A percentile compares a stretch with the other conserved stretches of the same genome.
phyloP scores from a whole-genome alignment of 2,113 vertebrate species.

The Haemorhous mexicanus region DNA sequence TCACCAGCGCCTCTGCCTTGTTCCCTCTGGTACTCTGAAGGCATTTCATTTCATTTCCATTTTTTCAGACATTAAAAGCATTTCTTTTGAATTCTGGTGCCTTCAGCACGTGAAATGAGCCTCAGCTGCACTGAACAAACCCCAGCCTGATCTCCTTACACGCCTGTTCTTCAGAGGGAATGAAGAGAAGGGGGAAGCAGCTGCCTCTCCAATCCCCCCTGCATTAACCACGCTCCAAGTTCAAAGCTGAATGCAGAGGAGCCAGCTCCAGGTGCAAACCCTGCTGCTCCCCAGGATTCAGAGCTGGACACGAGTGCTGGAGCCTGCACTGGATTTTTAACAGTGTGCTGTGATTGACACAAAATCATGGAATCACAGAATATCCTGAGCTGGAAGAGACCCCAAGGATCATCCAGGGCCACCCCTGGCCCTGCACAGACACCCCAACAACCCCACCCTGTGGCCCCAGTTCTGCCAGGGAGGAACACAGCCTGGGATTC shows the following conservation, averaged over 20 bases:
- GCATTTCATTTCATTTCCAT: not conserved
- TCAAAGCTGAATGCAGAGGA: not conserved
- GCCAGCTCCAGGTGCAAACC: not conserved
- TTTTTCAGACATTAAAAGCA: conserved; percentile 32
- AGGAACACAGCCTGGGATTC: too few species aligned
- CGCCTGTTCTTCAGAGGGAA: not conserved
- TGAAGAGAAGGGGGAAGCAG: not conserved
- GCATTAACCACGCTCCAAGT: not conserved
- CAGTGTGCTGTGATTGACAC: not conserved
- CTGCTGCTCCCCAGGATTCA: not conserved
- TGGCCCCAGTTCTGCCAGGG: too few species aligned
- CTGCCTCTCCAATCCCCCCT: not conserved
- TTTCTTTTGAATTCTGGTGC: conserved; percentile 23
- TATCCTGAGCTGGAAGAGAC: not conserved
- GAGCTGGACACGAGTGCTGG: not conserved
- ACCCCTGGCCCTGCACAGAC: rapidly evolving
- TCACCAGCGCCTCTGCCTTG: not conserved
- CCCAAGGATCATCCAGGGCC: rapidly evolving
- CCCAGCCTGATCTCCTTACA: not conserved
- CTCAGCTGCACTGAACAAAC: not conserved
- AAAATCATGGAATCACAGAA: not conserved
- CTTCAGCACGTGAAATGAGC: conserved; percentile 11
- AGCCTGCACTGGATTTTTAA: not conserved
- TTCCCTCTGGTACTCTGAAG: not conserved
- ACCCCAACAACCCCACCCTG: not conserved